Evolutionary conservation across 2,113 vertebrate species (phyloP).

Genomic region (Podarcis muralis): DNA sequence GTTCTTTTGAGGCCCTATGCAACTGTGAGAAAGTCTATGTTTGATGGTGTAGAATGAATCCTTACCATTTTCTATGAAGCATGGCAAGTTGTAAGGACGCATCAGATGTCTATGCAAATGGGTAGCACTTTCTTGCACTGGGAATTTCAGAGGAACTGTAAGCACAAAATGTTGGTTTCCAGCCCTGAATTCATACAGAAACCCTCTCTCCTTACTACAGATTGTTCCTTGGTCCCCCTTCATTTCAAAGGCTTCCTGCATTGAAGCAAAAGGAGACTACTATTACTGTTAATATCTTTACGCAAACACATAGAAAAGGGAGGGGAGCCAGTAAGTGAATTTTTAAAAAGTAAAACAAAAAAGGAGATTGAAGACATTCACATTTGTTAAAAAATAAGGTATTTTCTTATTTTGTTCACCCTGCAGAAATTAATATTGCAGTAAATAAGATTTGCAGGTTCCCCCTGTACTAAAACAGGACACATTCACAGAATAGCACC

Average conservation of each 20-base stretch:
- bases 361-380: too few species aligned
- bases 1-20: neutral
- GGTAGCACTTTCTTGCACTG: conserved; percentile 84
- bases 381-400: too few species aligned
- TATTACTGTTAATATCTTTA: neutral
- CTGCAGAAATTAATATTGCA: too few species aligned
- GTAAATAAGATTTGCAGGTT: too few species aligned
- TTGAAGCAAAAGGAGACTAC: neutral
- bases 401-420: too few species aligned
- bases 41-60: neutral
- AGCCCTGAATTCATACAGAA: conserved; percentile 86
- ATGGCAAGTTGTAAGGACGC: conserved; percentile 90
- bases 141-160: conserved; percentile 89
- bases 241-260: conserved; percentile 71
- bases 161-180: conserved; percentile 84
- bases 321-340: too few species aligned
- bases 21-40: neutral
- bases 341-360: too few species aligned
- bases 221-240: conserved; percentile 84
- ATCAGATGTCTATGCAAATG: conserved; percentile 91
- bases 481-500: too few species aligned
- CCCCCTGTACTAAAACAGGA: too few species aligned
- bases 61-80: conserved; percentile 91
- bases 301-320: neutral
- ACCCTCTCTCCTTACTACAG: conserved; percentile 83